These are phyloP conservation scores for Marasmarcha lunaedactyla DNA, from an alignment of 2,888 invertebrate species.

Conservation along the genomic window DNA sequence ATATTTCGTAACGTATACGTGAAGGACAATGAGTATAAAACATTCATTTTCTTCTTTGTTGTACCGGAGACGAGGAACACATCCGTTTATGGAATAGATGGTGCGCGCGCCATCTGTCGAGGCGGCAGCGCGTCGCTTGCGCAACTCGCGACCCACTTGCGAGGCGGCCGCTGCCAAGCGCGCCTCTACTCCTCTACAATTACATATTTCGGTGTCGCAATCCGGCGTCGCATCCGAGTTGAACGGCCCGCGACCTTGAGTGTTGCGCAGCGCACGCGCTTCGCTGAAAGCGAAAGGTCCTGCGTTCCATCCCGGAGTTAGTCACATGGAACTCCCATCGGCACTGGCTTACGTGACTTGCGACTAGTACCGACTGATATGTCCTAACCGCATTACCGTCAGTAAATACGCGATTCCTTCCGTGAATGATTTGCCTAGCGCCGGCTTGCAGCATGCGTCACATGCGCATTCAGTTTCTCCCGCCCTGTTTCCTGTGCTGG, in stretches of 20 bases:
- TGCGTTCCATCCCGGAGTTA: conserved; percentile 35
- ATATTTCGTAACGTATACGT: too few relatives aligned
- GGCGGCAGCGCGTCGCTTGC: conserved; percentile 47
- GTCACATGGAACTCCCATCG: conserved; percentile 22
- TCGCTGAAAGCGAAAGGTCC: conserved; percentile 60
- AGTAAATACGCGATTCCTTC: conserved; percentile 17
- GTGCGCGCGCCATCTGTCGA: conserved; percentile 58
- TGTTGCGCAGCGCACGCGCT: conserved; percentile 52
- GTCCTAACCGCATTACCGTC: conserved; percentile 7
- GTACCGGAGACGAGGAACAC: not conserved
- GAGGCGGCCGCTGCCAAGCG: conserved; percentile 62
- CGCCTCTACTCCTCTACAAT: conserved; percentile 63
- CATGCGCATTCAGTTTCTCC: conserved; percentile 34
- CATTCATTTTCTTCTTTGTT: too few relatives aligned
- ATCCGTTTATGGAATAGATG: conserved; percentile 33
- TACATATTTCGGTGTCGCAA: conserved; percentile 69
- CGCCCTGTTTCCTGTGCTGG: conserved; percentile 41
- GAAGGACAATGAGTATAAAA: too few relatives aligned
- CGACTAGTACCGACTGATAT: conserved; percentile 31
- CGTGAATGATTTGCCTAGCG: conserved; percentile 27
- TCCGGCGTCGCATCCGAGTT: conserved; percentile 66
- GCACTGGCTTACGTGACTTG: conserved; percentile 46
- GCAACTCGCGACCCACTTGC: conserved; percentile 57
- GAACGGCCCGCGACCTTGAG: conserved; percentile 68
- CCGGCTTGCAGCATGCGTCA: conserved; percentile 32